phyloP scores from a whole-genome alignment of 2,888 invertebrate genomes.

The Nysson spinosus region DNA sequence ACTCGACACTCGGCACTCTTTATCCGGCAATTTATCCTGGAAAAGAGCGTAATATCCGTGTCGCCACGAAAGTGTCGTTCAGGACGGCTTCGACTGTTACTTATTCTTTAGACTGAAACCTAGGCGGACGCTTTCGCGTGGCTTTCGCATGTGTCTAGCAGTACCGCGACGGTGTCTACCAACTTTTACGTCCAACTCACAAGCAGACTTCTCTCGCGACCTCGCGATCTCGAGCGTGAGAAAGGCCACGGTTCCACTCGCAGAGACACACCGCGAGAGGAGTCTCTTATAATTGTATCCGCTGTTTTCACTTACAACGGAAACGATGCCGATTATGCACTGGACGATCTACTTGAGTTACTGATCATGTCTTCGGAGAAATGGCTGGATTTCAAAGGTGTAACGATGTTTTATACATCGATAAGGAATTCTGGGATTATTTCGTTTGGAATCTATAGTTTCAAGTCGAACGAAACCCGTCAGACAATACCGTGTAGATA shows the following conservation, averaged over 20 bases:
- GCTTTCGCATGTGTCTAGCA: slow-evolving; percentile 33
- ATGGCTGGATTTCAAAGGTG: too few species aligned
- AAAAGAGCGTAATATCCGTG: slow-evolving; percentile 6
- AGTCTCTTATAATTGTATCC: slow-evolving; percentile 42
- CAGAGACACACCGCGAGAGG: slow-evolving; percentile 33
- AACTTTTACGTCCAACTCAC: slow-evolving; percentile 38
- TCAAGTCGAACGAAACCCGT: too few species aligned
- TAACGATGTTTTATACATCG: too few species aligned
- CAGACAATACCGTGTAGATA: too few species aligned
- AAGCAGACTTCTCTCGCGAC: slow-evolving; percentile 48
- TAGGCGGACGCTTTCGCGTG: slow-evolving; percentile 30
- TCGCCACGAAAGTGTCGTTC: slow-evolving; percentile 35
- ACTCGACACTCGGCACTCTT: slow-evolving; percentile 26
- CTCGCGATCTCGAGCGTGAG: slow-evolving; percentile 51
- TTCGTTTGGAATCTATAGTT: too few species aligned
- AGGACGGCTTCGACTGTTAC: slow-evolving; percentile 27
- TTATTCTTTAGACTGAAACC: slow-evolving; percentile 35
- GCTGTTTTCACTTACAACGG: slow-evolving; percentile 32
- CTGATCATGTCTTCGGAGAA: too few species aligned
- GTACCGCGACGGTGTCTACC: slow-evolving; percentile 25
- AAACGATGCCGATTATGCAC: slow-evolving; percentile 1
- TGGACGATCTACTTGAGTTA: too few species aligned
- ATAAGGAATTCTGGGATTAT: too few species aligned
- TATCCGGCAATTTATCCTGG: slow-evolving; percentile 29
- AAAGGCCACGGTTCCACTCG: slow-evolving; percentile 40